Conservation (phyloP, 2,113 vertebrate genomes). For the Pachypanchax playfairii region DNA sequence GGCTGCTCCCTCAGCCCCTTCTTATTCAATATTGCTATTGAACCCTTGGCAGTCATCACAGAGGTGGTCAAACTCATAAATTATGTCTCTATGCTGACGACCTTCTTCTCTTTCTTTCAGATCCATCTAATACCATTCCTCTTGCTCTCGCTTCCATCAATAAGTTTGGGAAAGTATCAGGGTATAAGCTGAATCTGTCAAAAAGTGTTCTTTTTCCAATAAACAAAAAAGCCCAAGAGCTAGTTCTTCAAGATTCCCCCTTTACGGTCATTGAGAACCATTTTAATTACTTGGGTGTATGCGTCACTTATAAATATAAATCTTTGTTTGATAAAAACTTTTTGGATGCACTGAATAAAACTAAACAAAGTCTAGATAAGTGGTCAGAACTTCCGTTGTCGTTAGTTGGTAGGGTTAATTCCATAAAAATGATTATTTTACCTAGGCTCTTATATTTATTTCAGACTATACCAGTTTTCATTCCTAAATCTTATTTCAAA, state of each 20-base stretch:
- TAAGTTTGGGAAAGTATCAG: background rate
- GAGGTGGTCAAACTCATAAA: background rate
- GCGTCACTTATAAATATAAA: background rate
- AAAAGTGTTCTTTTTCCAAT: conserved; percentile 4
- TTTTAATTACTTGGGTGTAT: background rate
- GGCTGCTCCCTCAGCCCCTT: too few relatives aligned
- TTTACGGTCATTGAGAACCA: background rate
- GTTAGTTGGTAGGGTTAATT: background rate
- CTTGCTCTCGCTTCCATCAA: too few relatives aligned
- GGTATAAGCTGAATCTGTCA: background rate
- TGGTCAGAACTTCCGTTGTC: background rate
- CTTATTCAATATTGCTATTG: too few relatives aligned
- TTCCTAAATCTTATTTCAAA: too few relatives aligned
- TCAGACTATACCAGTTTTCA: too few relatives aligned
- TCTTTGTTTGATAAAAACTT: too few relatives aligned
- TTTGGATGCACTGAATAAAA: too few relatives aligned
- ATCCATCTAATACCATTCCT: background rate
- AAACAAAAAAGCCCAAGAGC: background rate
- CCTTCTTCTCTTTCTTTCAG: background rate
- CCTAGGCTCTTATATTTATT: too few relatives aligned
- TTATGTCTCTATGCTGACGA: background rate
- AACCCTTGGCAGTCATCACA: too few relatives aligned
- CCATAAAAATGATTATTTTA: too few relatives aligned
- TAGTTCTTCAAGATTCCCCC: background rate
- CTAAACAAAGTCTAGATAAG: background rate